Base-by-base conservation (phyloP, 2,797 vertebrate species). In the Hephaestus fuliginosus region DNA sequence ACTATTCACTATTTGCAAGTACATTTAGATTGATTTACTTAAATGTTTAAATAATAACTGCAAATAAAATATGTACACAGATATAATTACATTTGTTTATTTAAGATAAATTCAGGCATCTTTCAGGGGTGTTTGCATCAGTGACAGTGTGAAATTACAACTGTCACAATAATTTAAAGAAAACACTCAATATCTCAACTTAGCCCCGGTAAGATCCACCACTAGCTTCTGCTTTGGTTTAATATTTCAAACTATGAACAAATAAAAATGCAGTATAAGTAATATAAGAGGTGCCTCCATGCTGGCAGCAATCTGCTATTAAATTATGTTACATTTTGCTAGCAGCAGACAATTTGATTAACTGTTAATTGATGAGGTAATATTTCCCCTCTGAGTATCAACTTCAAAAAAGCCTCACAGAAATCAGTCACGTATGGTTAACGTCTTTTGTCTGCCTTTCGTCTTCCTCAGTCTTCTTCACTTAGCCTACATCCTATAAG, bases 321-420 rank as follows among this genome's bases (percentile, higher is more conserved):
- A 13, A 67, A 69, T 73, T 76, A 22, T 36, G n/a, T 14, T 64
- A 82, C 52, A 77, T 58, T 76, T 28, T 64, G 52, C 51, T 64
- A 39, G 52, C 49, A 57, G 43, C 30, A 1, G 25, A 56, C 20
- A 70, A 76, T 76, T 55, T 64, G 51, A 71, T 78, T 22, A 70
- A 57, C 25, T 1, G 4, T 49, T 65, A 83, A 67, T 14, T 76
- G 58, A 56, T 44, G 30, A 52, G 72, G 20, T 73, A 70, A 72
- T 60, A 79, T 75, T 70, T 74, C 52, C 52, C 22, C 25, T 79
- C 30, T 36, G 18, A 51, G 28, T 56, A 70, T 72, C 11, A 71
- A 57, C 13, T 20, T 74, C 39, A 70, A 60, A 74, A 63, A 77
- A 53, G 30, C 70, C 36, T 70, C 22, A 75, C 13, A 72, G 30